Conservation (phyloP, 1,140 invertebrate species). For the Bombus fervidus region DNA sequence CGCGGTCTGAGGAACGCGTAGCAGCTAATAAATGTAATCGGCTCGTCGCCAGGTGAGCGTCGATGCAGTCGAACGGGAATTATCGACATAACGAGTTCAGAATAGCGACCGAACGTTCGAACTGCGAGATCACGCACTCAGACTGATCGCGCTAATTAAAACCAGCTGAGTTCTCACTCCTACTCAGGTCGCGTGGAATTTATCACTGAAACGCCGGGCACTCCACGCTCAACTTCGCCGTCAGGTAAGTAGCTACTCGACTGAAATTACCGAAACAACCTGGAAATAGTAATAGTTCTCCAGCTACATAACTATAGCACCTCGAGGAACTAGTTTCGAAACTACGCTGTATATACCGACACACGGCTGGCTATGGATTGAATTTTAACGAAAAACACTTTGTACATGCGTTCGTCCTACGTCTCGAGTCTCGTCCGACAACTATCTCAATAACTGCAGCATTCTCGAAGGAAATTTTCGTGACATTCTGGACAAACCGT, state of each 20-base stretch:
- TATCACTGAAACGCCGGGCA: constrained; percentile 43
- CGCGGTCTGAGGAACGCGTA: background rate
- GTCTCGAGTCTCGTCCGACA: background rate
- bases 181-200: constrained; percentile 34
- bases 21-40: constrained; percentile 41
- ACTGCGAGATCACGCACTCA: constrained; percentile 50
- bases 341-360: constrained; percentile 40
- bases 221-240: constrained; percentile 22
- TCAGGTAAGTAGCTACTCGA: constrained; percentile 52
- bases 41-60: background rate
- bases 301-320: constrained; percentile 13
- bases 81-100: constrained; percentile 51
- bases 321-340: constrained; percentile 58
- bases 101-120: constrained; percentile 15
- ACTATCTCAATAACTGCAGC: background rate
- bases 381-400: constrained; percentile 56
- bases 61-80: constrained; percentile 13
- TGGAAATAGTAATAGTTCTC: constrained; percentile 58
- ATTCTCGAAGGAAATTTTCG: background rate
- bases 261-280: constrained; percentile 55
- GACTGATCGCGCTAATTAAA: constrained; percentile 61
- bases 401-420: background rate
- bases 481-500: background rate
- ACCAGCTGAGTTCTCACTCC: constrained; percentile 5
- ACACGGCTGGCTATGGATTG: constrained; percentile 17